Evolutionary conservation across 2,113 vertebrate genomes (phyloP), one percentile per base, ranked within the genome.

Genomic region (Centrocercus urophasianus): DNA sequence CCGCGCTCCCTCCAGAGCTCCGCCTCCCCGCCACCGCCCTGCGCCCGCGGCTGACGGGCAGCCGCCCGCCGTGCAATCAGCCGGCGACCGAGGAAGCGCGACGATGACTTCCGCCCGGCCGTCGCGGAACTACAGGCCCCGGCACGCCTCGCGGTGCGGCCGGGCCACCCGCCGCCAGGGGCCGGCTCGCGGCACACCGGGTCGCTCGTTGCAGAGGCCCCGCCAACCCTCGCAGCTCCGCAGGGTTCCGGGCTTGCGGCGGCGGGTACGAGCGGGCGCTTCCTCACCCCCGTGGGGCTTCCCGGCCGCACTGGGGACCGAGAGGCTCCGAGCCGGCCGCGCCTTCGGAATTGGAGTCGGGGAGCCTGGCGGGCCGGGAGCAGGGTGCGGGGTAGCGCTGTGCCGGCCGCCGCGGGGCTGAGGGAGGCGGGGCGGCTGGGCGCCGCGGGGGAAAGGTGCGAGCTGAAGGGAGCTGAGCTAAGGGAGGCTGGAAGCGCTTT

Each of bases 51-150:
- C 36, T 24, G 22, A 7, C 22, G 8, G 47, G 47, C 38, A 10
- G 3, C 21, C 18, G 8, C 34, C 32, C 57, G 6, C 7, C n/a
- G 1, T 43, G 63, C 54, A 40, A 48, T 48, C 27, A 48, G 6
- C 30, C 38, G 5, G 64, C 42, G 64, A 34, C 86, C 22, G 83
- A 75, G 60, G 78, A 57, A 48, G 52, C 2, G 8, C 61, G 14
- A 38, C n/a, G 20, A 21, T 18, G 32, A 43, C 59, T 86, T 89
- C 94, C 90, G 90, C 77, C 86, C 28, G 30, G 27, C 64, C 65
- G 21, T 34, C 36, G 14, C 84, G 24, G 79, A 74, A 93, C 95
- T 96, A 95, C 94, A 65, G 22, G 28, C 91, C 91, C 96, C 95
- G 47, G 73, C 84, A 52, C 19, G 48, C 94, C 43, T 42, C 71